Conservation (phyloP, 2,888 invertebrate species). For the Argynnis bischoffii region DNA sequence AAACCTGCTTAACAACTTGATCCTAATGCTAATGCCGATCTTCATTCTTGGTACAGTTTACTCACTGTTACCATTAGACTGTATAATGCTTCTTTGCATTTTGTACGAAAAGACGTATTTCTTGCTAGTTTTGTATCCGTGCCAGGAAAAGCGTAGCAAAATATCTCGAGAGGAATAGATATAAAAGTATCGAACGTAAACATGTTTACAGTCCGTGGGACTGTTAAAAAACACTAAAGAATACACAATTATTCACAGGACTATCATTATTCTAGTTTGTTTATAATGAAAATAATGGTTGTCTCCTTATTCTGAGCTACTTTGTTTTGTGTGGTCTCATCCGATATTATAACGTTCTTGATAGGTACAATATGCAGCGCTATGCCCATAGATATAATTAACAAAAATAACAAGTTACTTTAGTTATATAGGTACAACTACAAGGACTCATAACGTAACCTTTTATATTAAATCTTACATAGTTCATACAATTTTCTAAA, state of each 20-base stretch:
- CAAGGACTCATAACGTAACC: too few relatives aligned
- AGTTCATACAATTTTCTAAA: too few relatives aligned
- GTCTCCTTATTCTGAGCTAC: neutral
- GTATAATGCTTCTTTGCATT: slow-evolving; percentile 49
- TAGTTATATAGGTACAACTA: too few relatives aligned
- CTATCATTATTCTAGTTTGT: slow-evolving; percentile 2
- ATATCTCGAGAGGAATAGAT: slow-evolving; percentile 63
- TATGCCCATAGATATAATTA: too few relatives aligned
- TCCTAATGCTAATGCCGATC: slow-evolving; percentile 39
- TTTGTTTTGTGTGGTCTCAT: neutral
- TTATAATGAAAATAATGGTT: neutral
- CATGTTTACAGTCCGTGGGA: slow-evolving; percentile 71
- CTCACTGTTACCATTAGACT: slow-evolving; percentile 44
- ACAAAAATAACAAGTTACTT: too few relatives aligned
- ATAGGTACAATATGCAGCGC: too few relatives aligned
- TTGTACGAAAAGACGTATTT: slow-evolving; percentile 49
- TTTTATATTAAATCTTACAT: too few relatives aligned
- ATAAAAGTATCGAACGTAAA: slow-evolving; percentile 77
- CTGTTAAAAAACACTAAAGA: slow-evolving; percentile 68
- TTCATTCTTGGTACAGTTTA: slow-evolving; percentile 36
- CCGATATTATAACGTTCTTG: too few relatives aligned
- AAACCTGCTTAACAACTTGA: slow-evolving; percentile 38
- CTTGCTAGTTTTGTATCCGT: slow-evolving; percentile 52
- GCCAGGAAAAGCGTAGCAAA: slow-evolving; percentile 54
- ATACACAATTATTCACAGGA: slow-evolving; percentile 59